These are phyloP conservation scores for Sphecodes monilicornis DNA, from an alignment of 2,888 invertebrate species.

Conservation along the genomic window DNA sequence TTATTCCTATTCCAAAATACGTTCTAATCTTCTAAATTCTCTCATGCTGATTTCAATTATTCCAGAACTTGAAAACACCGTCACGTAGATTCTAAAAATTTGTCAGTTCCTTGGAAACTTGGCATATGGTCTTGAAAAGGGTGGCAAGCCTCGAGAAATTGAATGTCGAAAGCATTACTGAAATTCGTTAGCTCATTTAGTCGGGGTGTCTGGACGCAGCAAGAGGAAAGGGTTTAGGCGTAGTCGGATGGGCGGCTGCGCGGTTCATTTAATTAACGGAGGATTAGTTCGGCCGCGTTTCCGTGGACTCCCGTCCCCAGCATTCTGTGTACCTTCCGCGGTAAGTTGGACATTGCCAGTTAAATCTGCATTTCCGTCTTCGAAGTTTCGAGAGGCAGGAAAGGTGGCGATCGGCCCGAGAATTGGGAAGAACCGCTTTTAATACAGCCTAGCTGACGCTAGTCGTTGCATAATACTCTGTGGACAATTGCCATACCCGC, in stretches of 20 bases:
- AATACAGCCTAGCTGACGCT: conserved; percentile 9
- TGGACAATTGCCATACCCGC: conserved; percentile 57
- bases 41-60: background rate
- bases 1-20: too few species aligned
- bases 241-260: conserved; percentile 18
- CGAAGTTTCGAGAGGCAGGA: conserved; percentile 50
- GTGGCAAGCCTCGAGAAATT: background rate
- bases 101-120: background rate
- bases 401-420: background rate
- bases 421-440: background rate
- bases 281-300: conserved; percentile 76
- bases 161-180: background rate
- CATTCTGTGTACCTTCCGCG: conserved; percentile 51
- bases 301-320: conserved; percentile 52
- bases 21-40: background rate
- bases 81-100: background rate
- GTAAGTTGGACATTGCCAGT: conserved; percentile 72
- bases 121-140: background rate
- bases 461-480: conserved; percentile 58
- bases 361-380: conserved; percentile 78
- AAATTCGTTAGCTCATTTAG: conserved; percentile 56
- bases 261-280: conserved; percentile 77
- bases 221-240: conserved; percentile 19
- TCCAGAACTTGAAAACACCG: background rate
- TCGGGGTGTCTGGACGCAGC: background rate